Evolutionary conservation across 2,888 invertebrate species (phyloP).

Genomic region (Pachymerium ferrugineum): DNA sequence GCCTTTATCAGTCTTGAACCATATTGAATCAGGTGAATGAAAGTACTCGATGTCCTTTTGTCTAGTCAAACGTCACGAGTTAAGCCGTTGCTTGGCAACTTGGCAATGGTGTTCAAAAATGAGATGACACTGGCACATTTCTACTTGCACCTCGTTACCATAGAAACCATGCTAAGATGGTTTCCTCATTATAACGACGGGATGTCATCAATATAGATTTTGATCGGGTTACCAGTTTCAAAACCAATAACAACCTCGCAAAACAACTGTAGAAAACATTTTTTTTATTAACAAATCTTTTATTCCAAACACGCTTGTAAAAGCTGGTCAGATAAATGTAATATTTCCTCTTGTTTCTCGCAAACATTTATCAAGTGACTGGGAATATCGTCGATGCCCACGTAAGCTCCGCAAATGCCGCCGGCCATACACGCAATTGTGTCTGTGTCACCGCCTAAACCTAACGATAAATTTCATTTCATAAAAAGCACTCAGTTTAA

Average conservation of each 20-base stretch:
- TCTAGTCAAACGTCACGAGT: not conserved
- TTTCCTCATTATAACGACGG: not conserved
- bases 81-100: not conserved
- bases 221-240: not conserved
- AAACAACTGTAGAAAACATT: not conserved
- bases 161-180: not conserved
- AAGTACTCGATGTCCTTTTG: not conserved
- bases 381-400: constrained; percentile 57
- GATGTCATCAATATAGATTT: not conserved
- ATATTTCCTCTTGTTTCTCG: constrained; percentile 55
- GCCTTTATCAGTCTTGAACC: not conserved
- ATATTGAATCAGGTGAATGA: not conserved
- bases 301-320: not conserved
- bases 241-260: not conserved
- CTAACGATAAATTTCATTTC: constrained; percentile 39
- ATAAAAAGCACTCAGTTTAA: too few relatives aligned
- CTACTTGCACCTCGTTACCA: not conserved
- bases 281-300: not conserved
- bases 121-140: not conserved
- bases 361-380: constrained; percentile 55
- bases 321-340: constrained; percentile 52
- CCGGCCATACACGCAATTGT: constrained; percentile 64
- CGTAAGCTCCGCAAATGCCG: constrained; percentile 62
- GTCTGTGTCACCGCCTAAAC: constrained; percentile 69
- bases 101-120: not conserved